Base-by-base conservation (phyloP, 2,113 vertebrate species). In the Crotalus viridis region DNA sequence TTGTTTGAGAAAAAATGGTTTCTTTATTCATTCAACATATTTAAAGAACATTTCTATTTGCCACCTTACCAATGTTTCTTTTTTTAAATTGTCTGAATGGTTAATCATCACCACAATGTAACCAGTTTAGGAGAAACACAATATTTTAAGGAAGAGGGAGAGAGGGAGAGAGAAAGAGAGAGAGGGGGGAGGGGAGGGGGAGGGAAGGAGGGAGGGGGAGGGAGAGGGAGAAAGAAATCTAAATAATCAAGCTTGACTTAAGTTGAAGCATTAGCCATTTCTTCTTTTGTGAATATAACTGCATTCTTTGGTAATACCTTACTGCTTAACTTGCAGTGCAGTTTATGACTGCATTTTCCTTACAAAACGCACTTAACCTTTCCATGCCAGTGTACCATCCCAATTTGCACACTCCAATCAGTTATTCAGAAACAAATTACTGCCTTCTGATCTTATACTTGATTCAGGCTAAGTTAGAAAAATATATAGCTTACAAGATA, bases 61-160 rank as follows among this genome's bases (percentile, higher is more conserved):
- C 91, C 54, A 90, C 39, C 85, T 15, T 85, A 87, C 9, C 10
- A 89, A 52, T 93, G 64, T 91, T 94, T 94, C 39, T 39, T 43
- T 21, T 94, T 94, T 87, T 91, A 57, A 48, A 61, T 94, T 88
- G 1, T 93, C 43, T 15, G 46, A 94, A 90, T 61, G 94, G 91
- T 93, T 94, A 95, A 96, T 90, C 94, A 96, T 92, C 69, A 2
- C 93, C 85, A 59, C 95, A 74, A 95, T 55, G 93, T 4, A 94
- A 92, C 93, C 95, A 57, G 93, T 95, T 92, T 92, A 96, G 93
- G 95, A 94, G 59, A 94, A 93, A 92, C 89, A 90, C 89, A 90
- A 93, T 92, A 95, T 86, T 43, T 61, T 46, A 43, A 61, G 24
- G 13, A 48, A 26, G 17, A 61, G 88, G 3, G 5, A 95, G 22